Conservation (phyloP, 2,113 vertebrate genomes). For the Conger conger region DNA sequence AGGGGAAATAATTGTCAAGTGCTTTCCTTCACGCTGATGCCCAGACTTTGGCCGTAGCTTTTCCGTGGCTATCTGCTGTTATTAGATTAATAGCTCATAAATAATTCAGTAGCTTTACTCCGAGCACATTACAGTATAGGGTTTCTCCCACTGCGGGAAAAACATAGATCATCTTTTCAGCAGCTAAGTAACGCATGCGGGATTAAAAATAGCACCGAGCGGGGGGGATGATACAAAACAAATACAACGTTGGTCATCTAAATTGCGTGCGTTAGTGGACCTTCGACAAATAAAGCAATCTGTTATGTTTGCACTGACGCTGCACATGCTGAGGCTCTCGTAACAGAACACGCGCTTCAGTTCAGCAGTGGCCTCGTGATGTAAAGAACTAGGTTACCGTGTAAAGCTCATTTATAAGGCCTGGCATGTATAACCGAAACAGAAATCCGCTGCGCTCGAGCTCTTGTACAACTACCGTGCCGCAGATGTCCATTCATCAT, state of each 20-base stretch:
- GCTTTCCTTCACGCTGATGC: constrained; percentile 57
- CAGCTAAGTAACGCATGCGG: constrained; percentile 56
- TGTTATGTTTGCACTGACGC: not conserved
- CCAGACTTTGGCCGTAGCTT: constrained; percentile 54
- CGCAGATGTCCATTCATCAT: not conserved
- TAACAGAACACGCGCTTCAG: not conserved
- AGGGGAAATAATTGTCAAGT: constrained; percentile 66
- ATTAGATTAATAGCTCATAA: constrained; percentile 64
- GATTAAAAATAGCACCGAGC: constrained; percentile 49
- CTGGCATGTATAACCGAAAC: not conserved
- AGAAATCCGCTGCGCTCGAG: not conserved
- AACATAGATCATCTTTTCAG: constrained; percentile 55
- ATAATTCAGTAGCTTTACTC: constrained; percentile 59
- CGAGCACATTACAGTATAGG: constrained; percentile 53
- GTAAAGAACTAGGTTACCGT: not conserved
- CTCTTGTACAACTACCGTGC: not conserved
- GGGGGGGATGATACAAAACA: constrained; percentile 48
- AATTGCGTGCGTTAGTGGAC: constrained; percentile 30
- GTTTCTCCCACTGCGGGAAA: constrained; percentile 44
- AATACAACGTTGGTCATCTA: constrained; percentile 38
- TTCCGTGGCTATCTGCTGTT: constrained; percentile 60
- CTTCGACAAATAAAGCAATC: not conserved
- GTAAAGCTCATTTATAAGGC: not conserved
- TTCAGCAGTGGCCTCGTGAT: not conserved
- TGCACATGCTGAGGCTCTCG: not conserved